phyloP scores from a whole-genome alignment of 2,888 invertebrate species.

The Periphyllus acericola region DNA sequence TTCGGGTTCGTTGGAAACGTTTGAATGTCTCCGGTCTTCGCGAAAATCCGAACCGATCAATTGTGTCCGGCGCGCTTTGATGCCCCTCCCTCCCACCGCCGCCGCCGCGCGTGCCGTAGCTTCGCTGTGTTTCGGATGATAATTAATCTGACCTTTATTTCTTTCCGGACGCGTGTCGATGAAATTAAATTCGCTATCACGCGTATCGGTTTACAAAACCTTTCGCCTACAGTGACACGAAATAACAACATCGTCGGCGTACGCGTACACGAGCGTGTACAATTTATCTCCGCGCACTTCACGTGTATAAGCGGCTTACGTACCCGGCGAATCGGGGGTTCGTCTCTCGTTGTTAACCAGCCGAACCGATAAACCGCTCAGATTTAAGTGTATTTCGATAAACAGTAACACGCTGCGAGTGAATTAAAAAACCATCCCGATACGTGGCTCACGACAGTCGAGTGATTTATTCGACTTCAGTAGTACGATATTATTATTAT shows the following conservation, averaged over 20 bases:
- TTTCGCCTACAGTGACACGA: background rate
- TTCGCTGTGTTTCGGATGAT: background rate
- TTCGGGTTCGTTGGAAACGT: background rate
- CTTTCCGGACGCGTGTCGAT: background rate
- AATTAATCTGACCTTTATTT: background rate
- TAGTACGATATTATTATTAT: too few relatives aligned
- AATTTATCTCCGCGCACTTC: background rate
- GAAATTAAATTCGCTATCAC: background rate
- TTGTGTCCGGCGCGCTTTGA: too few relatives aligned
- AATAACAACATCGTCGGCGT: conserved; percentile 1
- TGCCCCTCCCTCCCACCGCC: too few relatives aligned
- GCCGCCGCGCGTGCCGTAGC: background rate
- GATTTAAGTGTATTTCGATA: background rate
- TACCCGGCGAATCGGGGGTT: background rate
- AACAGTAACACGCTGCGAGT: background rate
- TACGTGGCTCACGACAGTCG: too few relatives aligned
- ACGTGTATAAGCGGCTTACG: conserved; percentile 13
- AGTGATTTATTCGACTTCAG: background rate
- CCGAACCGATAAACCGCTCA: background rate
- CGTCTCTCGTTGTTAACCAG: background rate
- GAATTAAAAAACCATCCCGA: background rate
- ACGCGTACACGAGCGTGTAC: background rate
- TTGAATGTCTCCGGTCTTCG: background rate
- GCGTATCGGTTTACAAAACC: background rate
- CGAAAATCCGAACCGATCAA: too few relatives aligned